A percentile compares a stretch with the other conserved stretches of the same genome.
These are phyloP conservation scores for Sympetrum striolatum DNA, from an alignment of 2,888 invertebrate genomes.

Conservation along the genomic window DNA sequence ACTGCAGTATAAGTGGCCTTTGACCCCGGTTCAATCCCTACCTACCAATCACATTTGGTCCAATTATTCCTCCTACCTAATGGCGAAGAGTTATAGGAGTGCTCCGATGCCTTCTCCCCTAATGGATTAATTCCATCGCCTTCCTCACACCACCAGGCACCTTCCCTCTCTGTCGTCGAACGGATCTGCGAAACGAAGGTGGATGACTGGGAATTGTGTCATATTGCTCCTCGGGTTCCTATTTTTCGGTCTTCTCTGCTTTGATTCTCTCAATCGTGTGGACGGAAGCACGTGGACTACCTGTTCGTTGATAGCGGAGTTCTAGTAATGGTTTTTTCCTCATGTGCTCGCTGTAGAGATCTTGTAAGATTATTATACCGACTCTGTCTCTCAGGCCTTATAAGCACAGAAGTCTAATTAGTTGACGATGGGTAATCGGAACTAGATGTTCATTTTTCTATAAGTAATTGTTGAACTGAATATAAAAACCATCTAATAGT, in stretches of 20 bases:
- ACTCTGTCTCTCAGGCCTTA: too few species aligned
- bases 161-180: not conserved
- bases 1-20: slow-evolving; percentile 26
- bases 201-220: not conserved
- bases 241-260: not conserved
- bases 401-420: too few species aligned
- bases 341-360: too few species aligned
- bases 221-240: not conserved
- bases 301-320: too few species aligned
- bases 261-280: not conserved
- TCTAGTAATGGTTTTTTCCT: too few species aligned
- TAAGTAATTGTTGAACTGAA: too few species aligned
- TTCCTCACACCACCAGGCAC: not conserved
- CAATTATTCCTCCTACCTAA: not conserved
- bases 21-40: slow-evolving; percentile 5
- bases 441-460: too few species aligned
- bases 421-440: too few species aligned
- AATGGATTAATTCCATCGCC: not conserved
- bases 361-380: too few species aligned
- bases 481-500: too few species aligned
- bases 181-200: not conserved
- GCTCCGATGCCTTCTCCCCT: not conserved
- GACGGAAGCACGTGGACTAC: too few species aligned
- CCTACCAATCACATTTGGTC: not conserved
- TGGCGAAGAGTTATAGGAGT: not conserved